Percentiles rank a stretch among this genome's conserved stretches.
These are phyloP conservation scores for Nasonia longicornis DNA, from an alignment of 1,140 invertebrate genomes.

Conservation along the genomic window DNA sequence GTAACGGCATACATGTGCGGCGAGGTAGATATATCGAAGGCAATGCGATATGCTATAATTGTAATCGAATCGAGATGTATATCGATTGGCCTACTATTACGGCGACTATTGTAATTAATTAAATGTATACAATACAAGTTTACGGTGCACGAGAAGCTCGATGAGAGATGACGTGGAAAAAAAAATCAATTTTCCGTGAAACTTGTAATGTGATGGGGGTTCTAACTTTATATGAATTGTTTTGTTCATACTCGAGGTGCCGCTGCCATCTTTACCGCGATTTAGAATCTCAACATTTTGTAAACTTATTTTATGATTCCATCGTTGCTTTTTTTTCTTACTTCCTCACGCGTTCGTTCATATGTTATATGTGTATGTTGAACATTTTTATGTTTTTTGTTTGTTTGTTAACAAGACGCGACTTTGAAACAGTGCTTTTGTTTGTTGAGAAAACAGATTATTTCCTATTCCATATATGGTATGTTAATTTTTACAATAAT, in stretches of 20 bases:
- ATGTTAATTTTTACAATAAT: neutral
- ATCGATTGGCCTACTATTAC: conserved; percentile 31
- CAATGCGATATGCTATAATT: neutral
- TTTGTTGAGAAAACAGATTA: too few relatives aligned
- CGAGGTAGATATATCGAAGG: conserved; percentile 4
- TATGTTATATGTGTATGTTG: conserved; percentile 23
- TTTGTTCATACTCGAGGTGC: conserved; percentile 26
- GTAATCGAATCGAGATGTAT: conserved; percentile 4
- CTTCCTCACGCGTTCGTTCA: neutral
- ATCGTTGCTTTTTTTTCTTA: conserved; percentile 23
- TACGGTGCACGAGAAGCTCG: neutral
- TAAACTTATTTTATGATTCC: neutral
- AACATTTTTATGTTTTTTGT: conserved; percentile 3
- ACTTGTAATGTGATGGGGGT: neutral
- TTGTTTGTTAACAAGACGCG: neutral
- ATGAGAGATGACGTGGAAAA: neutral
- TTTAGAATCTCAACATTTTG: conserved; percentile 13
- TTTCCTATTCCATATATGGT: neutral
- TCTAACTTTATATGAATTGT: neutral
- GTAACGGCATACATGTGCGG: neutral
- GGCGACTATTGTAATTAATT: conserved; percentile 36
- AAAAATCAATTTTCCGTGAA: conserved; percentile 7
- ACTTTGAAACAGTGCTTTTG: conserved; percentile 32
- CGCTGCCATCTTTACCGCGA: conserved; percentile 9
- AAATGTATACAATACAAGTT: conserved; percentile 3